Evolutionary conservation across 2,888 invertebrate species (phyloP).

Genomic region (Polydrusus cervinus): DNA sequence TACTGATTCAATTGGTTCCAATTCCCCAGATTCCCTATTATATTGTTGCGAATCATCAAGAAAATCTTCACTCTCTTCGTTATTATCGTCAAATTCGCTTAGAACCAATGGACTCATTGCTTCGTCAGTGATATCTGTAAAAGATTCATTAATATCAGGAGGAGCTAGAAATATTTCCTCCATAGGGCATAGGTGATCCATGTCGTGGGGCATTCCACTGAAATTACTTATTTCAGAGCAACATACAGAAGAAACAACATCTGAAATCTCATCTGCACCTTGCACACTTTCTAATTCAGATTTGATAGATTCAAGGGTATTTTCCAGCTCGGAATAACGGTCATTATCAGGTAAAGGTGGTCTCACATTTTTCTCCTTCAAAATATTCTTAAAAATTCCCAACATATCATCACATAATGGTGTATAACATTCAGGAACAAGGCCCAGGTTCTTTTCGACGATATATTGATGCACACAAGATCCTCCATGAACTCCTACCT

Average conservation of each 20-base stretch:
- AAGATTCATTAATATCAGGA: constrained; percentile 25
- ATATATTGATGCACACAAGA: constrained; percentile 47
- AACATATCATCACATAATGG: constrained; percentile 36
- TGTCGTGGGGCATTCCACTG: constrained; percentile 11
- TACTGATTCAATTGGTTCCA: constrained; percentile 13
- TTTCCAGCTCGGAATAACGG: not conserved
- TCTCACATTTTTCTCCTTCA: constrained; percentile 25
- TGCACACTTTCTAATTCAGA: constrained; percentile 12
- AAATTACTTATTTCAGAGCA: constrained; percentile 14
- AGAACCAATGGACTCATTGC: constrained; percentile 19
- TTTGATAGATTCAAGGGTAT: constrained; percentile 10
- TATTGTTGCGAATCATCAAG: constrained; percentile 23
- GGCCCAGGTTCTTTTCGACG: constrained; percentile 32
- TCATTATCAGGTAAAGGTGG: constrained; percentile 15
- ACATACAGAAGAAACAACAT: constrained; percentile 16
- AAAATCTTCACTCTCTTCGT: constrained; percentile 23
- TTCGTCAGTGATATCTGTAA: constrained; percentile 17
- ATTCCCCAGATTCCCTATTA: constrained; percentile 30
- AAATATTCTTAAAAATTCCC: constrained; percentile 33
- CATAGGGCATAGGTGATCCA: constrained; percentile 22
- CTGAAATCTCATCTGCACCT: constrained; percentile 1
- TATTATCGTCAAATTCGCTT: constrained; percentile 29
- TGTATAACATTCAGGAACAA: constrained; percentile 42
- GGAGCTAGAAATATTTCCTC: constrained; percentile 26
- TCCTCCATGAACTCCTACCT: constrained; percentile 34